Evolutionary conservation across 2,113 vertebrate species (phyloP), one percentile per base, ranked within the genome.

Genomic region (Pygoscelis antarcticus): DNA sequence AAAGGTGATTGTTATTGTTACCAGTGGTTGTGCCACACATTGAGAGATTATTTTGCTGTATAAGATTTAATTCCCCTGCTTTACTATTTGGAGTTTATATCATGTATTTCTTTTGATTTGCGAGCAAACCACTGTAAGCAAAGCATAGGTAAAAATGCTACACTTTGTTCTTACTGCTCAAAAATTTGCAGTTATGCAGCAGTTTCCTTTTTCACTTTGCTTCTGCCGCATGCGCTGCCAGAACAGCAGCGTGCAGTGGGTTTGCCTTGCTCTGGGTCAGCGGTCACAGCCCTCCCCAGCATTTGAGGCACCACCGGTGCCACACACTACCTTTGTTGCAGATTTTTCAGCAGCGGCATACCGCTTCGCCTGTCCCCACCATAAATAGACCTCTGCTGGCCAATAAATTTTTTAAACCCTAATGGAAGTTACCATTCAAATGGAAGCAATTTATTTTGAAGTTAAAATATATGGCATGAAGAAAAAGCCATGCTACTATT

Each of bases 201-300:
- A 18, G 34, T 58, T 86, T 47, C 46, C 49, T 25, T 70, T 52
- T 42, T 16, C 22, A 3, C 38, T 38, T 16, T 20, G 8, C n/a
- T 30, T 60, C 62, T 60, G 44, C 25, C 4, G 0, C 2, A 1
- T 22, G 25, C 2, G 7, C 40, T 68, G 74, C 23, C 17, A 32
- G 57, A 15, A 11, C 3, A 55, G 79, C 40, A 66, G 34, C 0
- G 0, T 16, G 32, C 51, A 2, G 16, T 2, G 60, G 13, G 27
- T 76, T 74, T 61, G 32, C 29, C 60, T 18, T 27, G 32, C 25
- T 22, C 25, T 29, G 65, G 36, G 17, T 10, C 0, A 3, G 47
- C 55, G 46, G 10, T 8, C 25, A 0, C 78, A 64, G 44, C 40
- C 70, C 14, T 42, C 14, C 60, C 32, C 40, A 29, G 61, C n/a